Conservation (phyloP, 2,113 vertebrate species). For the Sinocyclocheilus anophthalmus region DNA sequence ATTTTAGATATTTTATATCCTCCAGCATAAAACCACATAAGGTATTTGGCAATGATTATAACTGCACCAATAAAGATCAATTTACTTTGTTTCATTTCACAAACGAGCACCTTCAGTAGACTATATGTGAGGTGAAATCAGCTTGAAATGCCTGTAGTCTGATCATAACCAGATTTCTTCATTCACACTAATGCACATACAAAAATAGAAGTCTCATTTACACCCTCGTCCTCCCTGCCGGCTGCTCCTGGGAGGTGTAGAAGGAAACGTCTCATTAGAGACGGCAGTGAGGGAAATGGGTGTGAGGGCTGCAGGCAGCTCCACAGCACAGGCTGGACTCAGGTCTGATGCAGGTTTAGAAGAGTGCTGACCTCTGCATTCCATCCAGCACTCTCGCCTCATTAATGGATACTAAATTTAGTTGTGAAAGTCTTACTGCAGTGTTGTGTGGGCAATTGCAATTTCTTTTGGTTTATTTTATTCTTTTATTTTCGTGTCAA, state of each 20-base stretch:
- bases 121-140: background rate
- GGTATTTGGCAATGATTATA: background rate
- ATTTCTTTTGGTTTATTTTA: background rate
- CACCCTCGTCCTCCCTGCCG: slow-evolving; percentile 22
- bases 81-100: background rate
- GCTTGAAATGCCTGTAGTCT: slow-evolving; percentile 30
- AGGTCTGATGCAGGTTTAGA: background rate
- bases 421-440: background rate
- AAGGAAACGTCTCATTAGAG: slow-evolving; percentile 51
- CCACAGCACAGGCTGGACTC: background rate
- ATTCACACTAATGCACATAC: slow-evolving; percentile 20
- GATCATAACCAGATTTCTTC: slow-evolving; percentile 28
- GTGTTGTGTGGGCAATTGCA: background rate
- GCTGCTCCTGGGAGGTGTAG: slow-evolving; percentile 31
- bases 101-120: background rate
- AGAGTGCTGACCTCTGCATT: slow-evolving; percentile 13
- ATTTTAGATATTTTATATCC: background rate
- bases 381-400: background rate
- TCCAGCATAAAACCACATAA: background rate
- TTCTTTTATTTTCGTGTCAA: background rate
- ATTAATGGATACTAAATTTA: background rate
- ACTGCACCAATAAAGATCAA: background rate
- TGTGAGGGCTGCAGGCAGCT: slow-evolving; percentile 7
- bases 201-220: slow-evolving; percentile 56
- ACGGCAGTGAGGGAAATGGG: slow-evolving; percentile 30